phyloP scores from a whole-genome alignment of 1,140 invertebrate species.

The Drosophila albomicans region DNA sequence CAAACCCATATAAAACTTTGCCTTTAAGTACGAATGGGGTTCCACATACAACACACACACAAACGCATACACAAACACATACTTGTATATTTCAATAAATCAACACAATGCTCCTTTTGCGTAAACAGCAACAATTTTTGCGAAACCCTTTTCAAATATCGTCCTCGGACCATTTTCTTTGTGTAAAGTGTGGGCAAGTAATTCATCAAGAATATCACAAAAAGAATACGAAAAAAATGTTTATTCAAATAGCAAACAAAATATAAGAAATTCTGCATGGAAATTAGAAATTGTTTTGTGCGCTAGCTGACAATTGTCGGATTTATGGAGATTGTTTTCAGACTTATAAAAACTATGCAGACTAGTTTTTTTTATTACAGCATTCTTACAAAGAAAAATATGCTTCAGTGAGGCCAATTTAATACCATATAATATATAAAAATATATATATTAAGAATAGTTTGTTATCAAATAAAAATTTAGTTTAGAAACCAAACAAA shows the following conservation, averaged over 20 bases:
- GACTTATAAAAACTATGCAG: neutral
- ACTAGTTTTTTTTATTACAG: neutral
- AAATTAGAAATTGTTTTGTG: conserved; percentile 48
- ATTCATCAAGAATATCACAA: conserved; percentile 69
- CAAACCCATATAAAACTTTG: conserved; percentile 22
- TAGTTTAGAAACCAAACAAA: too few relatives aligned
- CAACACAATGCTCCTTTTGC: conserved; percentile 44
- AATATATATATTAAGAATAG: too few relatives aligned
- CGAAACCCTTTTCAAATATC: conserved; percentile 58
- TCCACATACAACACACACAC: neutral
- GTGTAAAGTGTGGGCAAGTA: conserved; percentile 58
- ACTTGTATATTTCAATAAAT: conserved; percentile 53
- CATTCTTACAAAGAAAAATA: neutral
- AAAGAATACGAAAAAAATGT: conserved; percentile 32
- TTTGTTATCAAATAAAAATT: too few relatives aligned
- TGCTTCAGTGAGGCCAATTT: neutral
- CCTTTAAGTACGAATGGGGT: neutral
- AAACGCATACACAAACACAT: neutral
- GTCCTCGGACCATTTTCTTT: conserved; percentile 33
- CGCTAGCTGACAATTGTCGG: neutral
- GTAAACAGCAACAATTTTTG: conserved; percentile 34
- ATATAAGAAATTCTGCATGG: conserved; percentile 10
- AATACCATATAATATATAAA: too few relatives aligned
- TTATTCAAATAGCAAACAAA: conserved; percentile 1
- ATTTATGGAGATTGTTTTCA: neutral